Percentiles rank a stretch among this genome's conserved stretches.
These are phyloP conservation scores for Rhinolophus sinicus DNA, from an alignment of 2,113 vertebrate genomes.

Conservation along the genomic window DNA sequence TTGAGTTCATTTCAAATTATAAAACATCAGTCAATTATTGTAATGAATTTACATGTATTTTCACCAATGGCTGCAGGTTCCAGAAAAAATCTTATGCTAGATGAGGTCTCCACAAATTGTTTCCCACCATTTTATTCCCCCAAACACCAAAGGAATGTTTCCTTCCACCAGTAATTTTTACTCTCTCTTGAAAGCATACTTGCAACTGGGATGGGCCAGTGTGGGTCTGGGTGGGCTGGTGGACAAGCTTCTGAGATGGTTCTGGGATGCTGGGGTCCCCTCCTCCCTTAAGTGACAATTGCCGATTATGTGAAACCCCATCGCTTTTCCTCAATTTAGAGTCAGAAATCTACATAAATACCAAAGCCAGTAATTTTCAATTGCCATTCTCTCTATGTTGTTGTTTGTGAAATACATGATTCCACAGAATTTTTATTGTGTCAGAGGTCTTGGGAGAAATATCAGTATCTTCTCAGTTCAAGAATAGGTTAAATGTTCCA, in stretches of 20 bases:
- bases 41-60: not conserved
- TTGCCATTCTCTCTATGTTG: too few species aligned
- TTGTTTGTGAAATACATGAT: not conserved
- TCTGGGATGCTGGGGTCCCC: accelerated
- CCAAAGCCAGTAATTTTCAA: accelerated
- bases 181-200: accelerated
- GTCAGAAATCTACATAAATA: not conserved
- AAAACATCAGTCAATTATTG: not conserved
- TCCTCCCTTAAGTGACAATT: accelerated
- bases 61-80: accelerated
- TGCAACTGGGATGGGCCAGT: accelerated
- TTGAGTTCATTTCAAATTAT: not conserved
- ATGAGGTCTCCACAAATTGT: not conserved
- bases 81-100: not conserved
- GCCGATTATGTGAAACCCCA: accelerated
- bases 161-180: not conserved
- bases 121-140: not conserved
- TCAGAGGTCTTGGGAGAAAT: not conserved
- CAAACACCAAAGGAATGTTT: accelerated
- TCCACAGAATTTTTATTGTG: accelerated
- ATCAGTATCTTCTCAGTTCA: not conserved
- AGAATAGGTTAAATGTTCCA: not conserved
- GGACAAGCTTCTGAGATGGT: accelerated
- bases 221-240: accelerated
- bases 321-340: not conserved